A percentile compares a stretch with the other conserved stretches of the same genome.
These are phyloP conservation scores for Folsomia candida DNA, from an alignment of 2,888 invertebrate genomes.

Conservation along the genomic window DNA sequence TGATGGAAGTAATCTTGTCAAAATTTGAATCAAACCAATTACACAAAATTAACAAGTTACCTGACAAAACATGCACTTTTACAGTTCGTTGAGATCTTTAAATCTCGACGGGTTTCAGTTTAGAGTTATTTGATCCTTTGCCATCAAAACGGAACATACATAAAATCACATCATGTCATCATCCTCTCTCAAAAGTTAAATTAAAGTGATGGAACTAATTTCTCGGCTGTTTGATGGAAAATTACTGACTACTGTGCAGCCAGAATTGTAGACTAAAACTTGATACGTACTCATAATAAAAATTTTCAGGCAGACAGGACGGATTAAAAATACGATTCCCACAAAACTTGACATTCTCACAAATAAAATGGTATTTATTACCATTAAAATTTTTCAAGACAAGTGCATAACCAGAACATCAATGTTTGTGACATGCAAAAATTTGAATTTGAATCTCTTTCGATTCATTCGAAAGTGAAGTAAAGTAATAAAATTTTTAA, in stretches of 20 bases:
- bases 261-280: too few relatives aligned
- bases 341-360: too few relatives aligned
- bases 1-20: neutral
- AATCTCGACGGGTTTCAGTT: neutral
- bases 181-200: too few relatives aligned
- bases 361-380: neutral
- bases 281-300: too few relatives aligned
- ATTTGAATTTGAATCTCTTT: neutral
- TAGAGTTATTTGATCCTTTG: neutral
- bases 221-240: too few relatives aligned
- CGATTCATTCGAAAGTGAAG: neutral
- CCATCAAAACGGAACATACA: neutral
- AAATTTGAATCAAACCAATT: neutral
- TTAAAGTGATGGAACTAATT: too few relatives aligned
- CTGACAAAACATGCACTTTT: neutral
- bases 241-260: too few relatives aligned
- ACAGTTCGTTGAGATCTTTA: neutral
- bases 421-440: neutral
- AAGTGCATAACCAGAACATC: neutral
- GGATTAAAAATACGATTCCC: too few relatives aligned
- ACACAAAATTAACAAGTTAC: neutral
- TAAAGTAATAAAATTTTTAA: neutral
- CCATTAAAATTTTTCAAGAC: neutral
- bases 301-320: too few relatives aligned
- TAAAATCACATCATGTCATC: neutral